Base-by-base conservation (phyloP, 2,888 invertebrate genomes). In the Neoitamus cyanurus region DNA sequence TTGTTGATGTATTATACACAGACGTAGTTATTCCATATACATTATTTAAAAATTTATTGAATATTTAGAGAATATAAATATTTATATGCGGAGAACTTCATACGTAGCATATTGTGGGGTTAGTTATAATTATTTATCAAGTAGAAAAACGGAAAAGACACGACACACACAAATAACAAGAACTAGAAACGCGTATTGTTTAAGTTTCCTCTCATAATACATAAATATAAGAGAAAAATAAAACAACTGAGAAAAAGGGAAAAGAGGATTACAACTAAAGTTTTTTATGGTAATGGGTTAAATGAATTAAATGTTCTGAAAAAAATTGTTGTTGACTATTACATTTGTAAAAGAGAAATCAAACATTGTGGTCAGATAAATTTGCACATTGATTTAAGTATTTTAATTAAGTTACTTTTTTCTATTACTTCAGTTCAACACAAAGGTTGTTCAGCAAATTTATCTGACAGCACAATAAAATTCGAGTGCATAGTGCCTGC, bases 1-100 rank as follows among this genome's bases (percentile, higher is more conserved):
- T 82, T 82, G 82, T 82, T 82, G 82, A 82, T 82, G 69, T 82
- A 82, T 82, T 69, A 69, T 82, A 82, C 82, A 69, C 68, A 82
- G 36, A 9, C 68, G 82, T 69, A 82, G 82, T 69, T 69, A 82
- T 82, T 36, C 68, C 31, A 82, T 82, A 69, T 69, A 78, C 78
- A 78, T 78, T 69, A 68, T 82, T 68, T 37, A 82, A 69, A 75
- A 69, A 82, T 82, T 36, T 36, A 68, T 69, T 82, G 28, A 69
- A 37, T 82, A 82, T 69, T 69, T 82, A 82, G 34, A 82, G 11
- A n/a, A 20, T 82, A 69, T 68, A 37, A n/a, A 82, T 68, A 82
- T 68, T 36, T 82, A 69, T 82, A 69, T 69, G 34, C 37, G 69
- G 7, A 69, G 5, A 82, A 68, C 25, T 36, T 82, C 36, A 69